Percentiles rank a stretch among this genome's conserved stretches.
These are phyloP conservation scores for Amazona vittata DNA, from an alignment of 2,113 vertebrate genomes.

Conservation along the genomic window DNA sequence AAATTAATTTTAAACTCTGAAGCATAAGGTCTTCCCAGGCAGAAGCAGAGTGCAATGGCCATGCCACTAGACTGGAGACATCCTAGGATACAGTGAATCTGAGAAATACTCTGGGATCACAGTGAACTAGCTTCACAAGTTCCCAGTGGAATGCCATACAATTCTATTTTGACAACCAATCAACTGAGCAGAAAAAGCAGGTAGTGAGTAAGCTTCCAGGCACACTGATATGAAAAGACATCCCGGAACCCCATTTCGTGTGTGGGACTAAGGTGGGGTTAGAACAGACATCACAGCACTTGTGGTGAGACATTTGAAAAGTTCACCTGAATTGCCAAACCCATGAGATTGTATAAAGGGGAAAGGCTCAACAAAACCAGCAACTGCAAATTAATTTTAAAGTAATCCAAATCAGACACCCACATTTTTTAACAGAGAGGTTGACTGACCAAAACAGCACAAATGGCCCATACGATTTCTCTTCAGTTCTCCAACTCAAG, in stretches of 20 bases:
- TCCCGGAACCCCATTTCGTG: neutral
- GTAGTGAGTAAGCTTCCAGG: neutral
- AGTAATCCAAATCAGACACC: neutral
- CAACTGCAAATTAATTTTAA: neutral
- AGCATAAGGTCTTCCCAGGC: neutral
- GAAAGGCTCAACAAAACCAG: neutral
- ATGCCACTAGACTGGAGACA: neutral
- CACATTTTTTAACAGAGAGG: neutral
- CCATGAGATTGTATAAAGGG: neutral
- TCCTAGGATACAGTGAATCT: neutral
- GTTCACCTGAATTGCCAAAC: neutral
- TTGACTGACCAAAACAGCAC: neutral
- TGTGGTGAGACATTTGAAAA: neutral
- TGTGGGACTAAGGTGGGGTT: neutral
- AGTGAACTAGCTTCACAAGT: neutral
- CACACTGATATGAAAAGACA: neutral
- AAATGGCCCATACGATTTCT: neutral
- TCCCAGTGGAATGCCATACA: neutral
- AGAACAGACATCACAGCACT: neutral
- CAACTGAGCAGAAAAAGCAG: neutral
- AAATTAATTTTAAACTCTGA: neutral
- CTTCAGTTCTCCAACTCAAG: neutral
- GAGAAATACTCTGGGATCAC: neutral
- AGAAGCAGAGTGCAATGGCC: neutral
- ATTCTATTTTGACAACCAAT: neutral